Base-by-base conservation (phyloP, 2,888 invertebrate species). In the Aphelenchoides bicaudatus region DNA sequence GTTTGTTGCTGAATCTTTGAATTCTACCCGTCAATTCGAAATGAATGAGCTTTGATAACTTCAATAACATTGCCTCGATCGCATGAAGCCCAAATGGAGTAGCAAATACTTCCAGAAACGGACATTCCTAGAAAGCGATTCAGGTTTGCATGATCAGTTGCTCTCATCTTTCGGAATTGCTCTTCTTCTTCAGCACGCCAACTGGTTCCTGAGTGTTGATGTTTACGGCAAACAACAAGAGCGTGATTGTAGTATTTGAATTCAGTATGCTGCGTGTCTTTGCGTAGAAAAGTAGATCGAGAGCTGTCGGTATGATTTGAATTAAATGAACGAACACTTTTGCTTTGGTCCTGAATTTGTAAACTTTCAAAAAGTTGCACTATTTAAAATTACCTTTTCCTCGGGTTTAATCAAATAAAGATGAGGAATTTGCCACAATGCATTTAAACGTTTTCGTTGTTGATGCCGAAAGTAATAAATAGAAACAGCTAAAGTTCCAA, bases 71-170 rank as follows among this genome's bases (percentile, higher is more conserved):
- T 23, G 13, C 55, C 55, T 54, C 55, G 23, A 3, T 39, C 47
- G 27, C 55, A 54, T 3, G 53, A 54, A 2, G 25, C 13, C 3
- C 50, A 52, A 16, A 52, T 8, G 13, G 21, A 13, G 16, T 23
- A 52, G 21, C 23, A 21, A 2, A 52, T 16, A 13, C 34, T 16
- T 13, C 13, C 34, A 34, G 34, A 13, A 34, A 34, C 34, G 10
- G 43, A 19, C 5, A 59, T 23, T 10, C 59, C 59, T 21, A 59
- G 37, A 37, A 59, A 59, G 1, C 46, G 37, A 29, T 59, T 59
- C 13, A 59, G 29, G 21, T 59, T 59, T 25, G 56, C 59, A 30
- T 59, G 59, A 23, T 58, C 58, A 10, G 48, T 29, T 25, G 37
- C 23, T 6, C 61, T 58, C 61, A 58, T 58, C 28, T 60, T 48